A percentile compares a stretch with the other conserved stretches of the same genome.
Evolutionary conservation across 2,888 invertebrate genomes (phyloP).

Genomic region (Campoplex capitator): DNA sequence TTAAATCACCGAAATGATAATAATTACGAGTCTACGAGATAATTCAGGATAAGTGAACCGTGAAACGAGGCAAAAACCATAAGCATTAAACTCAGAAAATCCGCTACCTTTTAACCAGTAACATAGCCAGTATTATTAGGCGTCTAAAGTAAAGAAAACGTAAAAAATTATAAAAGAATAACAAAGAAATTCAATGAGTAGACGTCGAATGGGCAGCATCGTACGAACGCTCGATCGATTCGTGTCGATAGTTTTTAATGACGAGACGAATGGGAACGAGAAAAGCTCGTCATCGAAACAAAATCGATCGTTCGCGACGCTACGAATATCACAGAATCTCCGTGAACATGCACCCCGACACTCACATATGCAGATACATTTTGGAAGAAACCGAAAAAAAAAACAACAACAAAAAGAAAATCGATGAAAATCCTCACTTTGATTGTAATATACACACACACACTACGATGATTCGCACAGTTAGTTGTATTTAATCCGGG

Average conservation of each 20-base stretch:
- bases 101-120: constrained; percentile 75
- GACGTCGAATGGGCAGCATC: constrained; percentile 47
- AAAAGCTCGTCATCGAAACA: constrained; percentile 2
- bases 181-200: constrained; percentile 50
- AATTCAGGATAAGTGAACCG: constrained; percentile 26
- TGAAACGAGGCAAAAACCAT: constrained; percentile 65
- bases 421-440: constrained; percentile 36
- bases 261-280: background rate
- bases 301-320: constrained; percentile 57
- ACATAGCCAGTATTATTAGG: constrained; percentile 82
- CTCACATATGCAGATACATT: constrained; percentile 27
- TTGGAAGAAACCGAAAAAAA: no score
- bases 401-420: constrained; percentile 13
- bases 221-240: constrained; percentile 47
- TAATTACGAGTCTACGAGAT: constrained; percentile 77
- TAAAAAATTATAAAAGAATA: constrained; percentile 27
- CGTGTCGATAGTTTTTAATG: background rate
- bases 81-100: constrained; percentile 60
- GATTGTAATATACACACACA: constrained; percentile 69
- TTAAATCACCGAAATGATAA: constrained; percentile 78
- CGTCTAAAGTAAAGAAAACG: constrained; percentile 68
- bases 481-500: constrained; percentile 70
- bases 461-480: constrained; percentile 74
- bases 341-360: constrained; percentile 53
- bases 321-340: constrained; percentile 57